Base-by-base conservation (phyloP, 2,888 invertebrate genomes). In the Andrena haemorrhoa region DNA sequence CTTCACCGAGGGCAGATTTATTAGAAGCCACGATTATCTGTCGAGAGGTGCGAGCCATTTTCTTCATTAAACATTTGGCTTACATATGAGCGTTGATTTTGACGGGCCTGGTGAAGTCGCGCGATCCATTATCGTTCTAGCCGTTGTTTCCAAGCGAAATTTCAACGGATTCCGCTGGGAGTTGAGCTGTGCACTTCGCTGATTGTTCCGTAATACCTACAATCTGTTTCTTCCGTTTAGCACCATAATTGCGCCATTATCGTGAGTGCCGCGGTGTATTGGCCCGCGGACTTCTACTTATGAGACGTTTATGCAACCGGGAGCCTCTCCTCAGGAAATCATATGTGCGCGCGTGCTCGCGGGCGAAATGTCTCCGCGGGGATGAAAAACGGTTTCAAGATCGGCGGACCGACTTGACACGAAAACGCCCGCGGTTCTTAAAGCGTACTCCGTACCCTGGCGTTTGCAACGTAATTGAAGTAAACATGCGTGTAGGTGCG, bases 201-300 rank as follows among this genome's bases (percentile, higher is more conserved):
- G 70, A 69, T 56, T 79, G 75, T 51, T 63, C 33, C 63, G 73
- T 82, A 84, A 86, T 87, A 86, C 80, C 86, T 84, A 81, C 80
- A 89, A 86, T 86, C 87, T 84, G 84, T 87, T 89, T 88, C 90
- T 88, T 86, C 86, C 86, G 75, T 85, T 86, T 82, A 84, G 78
- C 76, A 74, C 75, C 60, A 82, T 89, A 88, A 90, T 90, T 86
- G 88, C 80, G 85, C 86, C 79, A 85, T 89, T 89, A 89, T 88
- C 81, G 83, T 83, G 60, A 83, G 69, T 74, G 76, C 68, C 58
- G 41, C 29, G 70, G 72, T 66, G 71, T 64, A 63, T 65, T 53
- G 33, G 23, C 56, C 16, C 71, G n/a, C 66, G 70, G 65, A 23
- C 73, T 64, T 31, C 72, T 80, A 82, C 81, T 87, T 82, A 76